Percentiles rank a stretch among this genome's conserved stretches.
These are phyloP conservation scores for Trissolcus basalis DNA, from an alignment of 1,140 invertebrate genomes.

Conservation along the genomic window DNA sequence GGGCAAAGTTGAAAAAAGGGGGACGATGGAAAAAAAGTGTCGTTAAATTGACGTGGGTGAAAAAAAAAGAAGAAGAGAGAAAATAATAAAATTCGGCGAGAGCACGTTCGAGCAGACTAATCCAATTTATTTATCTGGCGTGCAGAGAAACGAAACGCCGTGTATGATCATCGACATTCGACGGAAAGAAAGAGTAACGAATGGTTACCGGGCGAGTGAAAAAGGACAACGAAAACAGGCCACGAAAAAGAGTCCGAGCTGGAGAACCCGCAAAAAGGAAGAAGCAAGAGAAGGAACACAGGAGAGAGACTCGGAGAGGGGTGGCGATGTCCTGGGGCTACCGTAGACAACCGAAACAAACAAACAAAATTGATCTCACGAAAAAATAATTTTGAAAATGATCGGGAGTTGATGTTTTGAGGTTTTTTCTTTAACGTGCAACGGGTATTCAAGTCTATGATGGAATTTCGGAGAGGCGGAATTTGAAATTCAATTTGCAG, in stretches of 20 bases:
- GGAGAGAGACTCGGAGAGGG: constrained; percentile 5
- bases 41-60: background rate
- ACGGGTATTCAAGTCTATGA: too few relatives aligned
- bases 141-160: constrained; percentile 30
- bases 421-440: too few relatives aligned
- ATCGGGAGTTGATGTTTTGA: too few relatives aligned
- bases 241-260: constrained; percentile 18
- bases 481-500: background rate
- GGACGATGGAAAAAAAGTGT: background rate
- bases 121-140: constrained; percentile 53
- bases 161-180: constrained; percentile 32
- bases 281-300: constrained; percentile 13
- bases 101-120: constrained; percentile 50
- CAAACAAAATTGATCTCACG: too few relatives aligned
- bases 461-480: too few relatives aligned
- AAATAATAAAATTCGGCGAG: constrained; percentile 23
- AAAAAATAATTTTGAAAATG: too few relatives aligned
- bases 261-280: constrained; percentile 13
- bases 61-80: background rate
- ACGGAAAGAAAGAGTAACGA: constrained; percentile 45
- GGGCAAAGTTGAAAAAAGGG: constrained; percentile 12
- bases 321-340: constrained; percentile 74
- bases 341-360: constrained; percentile 56
- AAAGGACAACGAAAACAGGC: constrained; percentile 41
- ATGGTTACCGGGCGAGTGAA: constrained; percentile 12